Evolutionary conservation across 1,140 invertebrate genomes (phyloP).

Genomic region (Brachystomella parvula): DNA sequence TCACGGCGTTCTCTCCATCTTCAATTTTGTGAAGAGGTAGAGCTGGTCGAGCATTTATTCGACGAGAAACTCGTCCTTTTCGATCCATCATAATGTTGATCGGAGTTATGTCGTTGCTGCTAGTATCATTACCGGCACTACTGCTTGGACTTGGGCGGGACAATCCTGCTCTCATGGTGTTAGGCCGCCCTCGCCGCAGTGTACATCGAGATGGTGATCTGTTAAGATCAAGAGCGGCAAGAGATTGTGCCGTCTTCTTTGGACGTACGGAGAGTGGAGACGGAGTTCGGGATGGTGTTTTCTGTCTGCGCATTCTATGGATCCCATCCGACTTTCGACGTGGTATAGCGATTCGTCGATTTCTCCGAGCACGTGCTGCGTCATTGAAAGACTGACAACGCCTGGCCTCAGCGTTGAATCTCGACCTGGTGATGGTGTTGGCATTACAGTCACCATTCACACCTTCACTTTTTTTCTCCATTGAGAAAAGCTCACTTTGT

Average conservation of each 20-base stretch:
- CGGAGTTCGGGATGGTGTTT: background rate
- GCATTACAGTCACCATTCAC: background rate
- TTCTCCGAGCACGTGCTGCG: background rate
- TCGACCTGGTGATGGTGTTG: background rate
- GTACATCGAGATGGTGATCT: conserved; percentile 33
- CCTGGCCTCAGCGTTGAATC: conserved; percentile 8
- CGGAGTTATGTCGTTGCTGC: background rate
- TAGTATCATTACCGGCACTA: background rate
- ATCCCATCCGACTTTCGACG: background rate
- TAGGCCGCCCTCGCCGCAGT: conserved; percentile 31
- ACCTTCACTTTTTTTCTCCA: background rate
- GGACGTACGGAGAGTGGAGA: conserved; percentile 3
- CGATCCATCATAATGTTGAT: background rate
- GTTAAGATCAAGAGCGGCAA: background rate
- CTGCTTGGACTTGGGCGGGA: conserved; percentile 26
- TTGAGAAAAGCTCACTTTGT: background rate
- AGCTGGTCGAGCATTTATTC: background rate
- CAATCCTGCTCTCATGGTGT: conserved; percentile 30
- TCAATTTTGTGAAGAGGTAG: background rate
- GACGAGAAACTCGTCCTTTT: background rate
- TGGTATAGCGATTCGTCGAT: background rate
- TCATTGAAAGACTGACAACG: background rate
- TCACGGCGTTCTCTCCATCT: background rate
- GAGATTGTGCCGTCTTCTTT: background rate
- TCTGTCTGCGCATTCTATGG: conserved; percentile 19